phyloP scores from a whole-genome alignment of 2,888 invertebrate genomes.

The Venusia cambrica region DNA sequence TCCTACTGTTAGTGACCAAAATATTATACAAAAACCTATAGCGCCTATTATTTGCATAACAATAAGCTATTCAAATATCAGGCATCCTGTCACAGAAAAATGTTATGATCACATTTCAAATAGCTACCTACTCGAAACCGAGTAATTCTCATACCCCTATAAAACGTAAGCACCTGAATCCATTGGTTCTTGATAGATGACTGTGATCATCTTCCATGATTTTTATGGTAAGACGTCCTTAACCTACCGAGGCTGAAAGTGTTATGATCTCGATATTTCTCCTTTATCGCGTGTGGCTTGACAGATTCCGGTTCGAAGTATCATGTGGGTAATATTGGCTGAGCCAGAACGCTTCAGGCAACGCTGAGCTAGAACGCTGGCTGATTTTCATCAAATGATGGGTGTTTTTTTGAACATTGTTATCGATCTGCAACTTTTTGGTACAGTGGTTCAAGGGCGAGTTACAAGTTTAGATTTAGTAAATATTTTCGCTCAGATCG shows the following conservation, averaged over 20 bases:
- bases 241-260: slow-evolving; percentile 39
- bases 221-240: slow-evolving; percentile 29
- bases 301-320: slow-evolving; percentile 41
- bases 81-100: no score
- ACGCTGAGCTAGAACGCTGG: slow-evolving; percentile 1
- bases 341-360: slow-evolving; percentile 5
- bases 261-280: slow-evolving; percentile 46
- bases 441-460: no score
- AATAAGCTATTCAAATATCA: no score
- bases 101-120: no score
- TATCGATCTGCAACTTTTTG: no score
- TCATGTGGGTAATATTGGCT: slow-evolving; percentile 13
- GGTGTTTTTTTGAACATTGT: no score
- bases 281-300: slow-evolving; percentile 45
- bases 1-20: no score
- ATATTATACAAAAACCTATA: no score
- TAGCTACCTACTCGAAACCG: no score
- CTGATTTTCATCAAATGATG: neutral
- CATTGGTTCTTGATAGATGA: slow-evolving; percentile 10
- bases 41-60: no score
- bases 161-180: slow-evolving; percentile 7
- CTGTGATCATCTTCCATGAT: slow-evolving; percentile 15
- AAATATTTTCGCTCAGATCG: no score
- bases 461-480: no score
- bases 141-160: slow-evolving; percentile 7